Evolutionary conservation across 2,888 invertebrate genomes (phyloP).

Genomic region (Apodemia hepburni): DNA sequence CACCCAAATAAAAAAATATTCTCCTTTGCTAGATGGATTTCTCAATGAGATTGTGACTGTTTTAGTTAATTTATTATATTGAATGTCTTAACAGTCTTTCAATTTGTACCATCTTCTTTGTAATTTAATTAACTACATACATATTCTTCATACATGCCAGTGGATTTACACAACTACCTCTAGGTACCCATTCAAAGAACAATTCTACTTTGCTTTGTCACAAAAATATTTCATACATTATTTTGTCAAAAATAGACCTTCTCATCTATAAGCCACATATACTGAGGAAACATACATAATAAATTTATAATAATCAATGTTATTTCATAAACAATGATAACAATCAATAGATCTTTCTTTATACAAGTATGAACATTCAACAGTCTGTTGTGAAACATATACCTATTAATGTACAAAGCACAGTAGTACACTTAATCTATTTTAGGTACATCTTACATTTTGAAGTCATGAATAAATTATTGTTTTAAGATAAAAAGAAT

Average conservation of each 20-base stretch:
- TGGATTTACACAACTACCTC: conserved; percentile 54
- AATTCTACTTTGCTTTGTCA: conserved; percentile 68
- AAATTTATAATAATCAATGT: conserved; percentile 76
- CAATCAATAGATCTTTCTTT: conserved; percentile 69
- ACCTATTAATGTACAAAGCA: conserved; percentile 51
- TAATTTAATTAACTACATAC: conserved; percentile 54
- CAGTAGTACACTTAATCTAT: conserved; percentile 45
- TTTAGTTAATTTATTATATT: conserved; percentile 21
- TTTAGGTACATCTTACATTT: conserved; percentile 39
- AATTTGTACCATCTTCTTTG: conserved; percentile 68
- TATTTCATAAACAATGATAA: conserved; percentile 75
- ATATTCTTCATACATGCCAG: conserved; percentile 47
- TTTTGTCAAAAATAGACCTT: conserved; percentile 73
- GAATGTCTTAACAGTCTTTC: conserved; percentile 66
- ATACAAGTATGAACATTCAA: conserved; percentile 66
- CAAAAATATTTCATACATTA: conserved; percentile 70
- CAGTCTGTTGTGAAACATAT: conserved; percentile 61
- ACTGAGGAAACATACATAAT: conserved; percentile 71
- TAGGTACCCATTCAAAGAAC: conserved; percentile 66
- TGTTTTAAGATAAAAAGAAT: conserved; percentile 11
- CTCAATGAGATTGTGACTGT: conserved; percentile 17
- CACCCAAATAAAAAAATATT: conserved; percentile 7
- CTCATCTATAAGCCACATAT: conserved; percentile 64
- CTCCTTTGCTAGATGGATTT: conserved; percentile 13
- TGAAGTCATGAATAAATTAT: conserved; percentile 25